Evolutionary conservation across 2,113 vertebrate species (phyloP).

Genomic region (Plotosus lineatus): DNA sequence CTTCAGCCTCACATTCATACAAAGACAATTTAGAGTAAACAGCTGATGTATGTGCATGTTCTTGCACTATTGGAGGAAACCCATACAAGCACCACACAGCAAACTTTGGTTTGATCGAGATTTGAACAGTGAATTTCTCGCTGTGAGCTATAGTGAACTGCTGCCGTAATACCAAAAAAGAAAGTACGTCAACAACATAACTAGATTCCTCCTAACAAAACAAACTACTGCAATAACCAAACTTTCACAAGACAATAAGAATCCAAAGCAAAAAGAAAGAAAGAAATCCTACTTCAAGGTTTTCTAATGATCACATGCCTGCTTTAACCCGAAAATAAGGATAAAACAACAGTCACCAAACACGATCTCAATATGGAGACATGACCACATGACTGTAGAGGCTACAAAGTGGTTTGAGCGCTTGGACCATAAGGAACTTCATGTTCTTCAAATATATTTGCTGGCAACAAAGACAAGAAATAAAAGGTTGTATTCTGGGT

Average conservation of each 20-base stretch:
- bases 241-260: neutral
- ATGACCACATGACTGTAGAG: neutral
- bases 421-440: neutral
- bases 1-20: no score
- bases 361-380: neutral
- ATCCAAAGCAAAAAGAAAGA: neutral
- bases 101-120: no score
- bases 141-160: no score
- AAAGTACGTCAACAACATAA: no score
- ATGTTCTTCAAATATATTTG: neutral
- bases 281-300: neutral
- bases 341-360: neutral
- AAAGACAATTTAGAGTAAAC: no score
- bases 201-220: neutral
- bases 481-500: neutral
- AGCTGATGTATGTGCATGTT: no score
- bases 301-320: neutral
- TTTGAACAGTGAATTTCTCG: no score
- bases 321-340: neutral
- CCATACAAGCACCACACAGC: no score
- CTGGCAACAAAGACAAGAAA: neutral
- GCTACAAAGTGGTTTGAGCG: neutral
- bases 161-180: no score
- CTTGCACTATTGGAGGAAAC: no score
- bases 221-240: neutral